phyloP scores from a whole-genome alignment of 1,140 invertebrate species.

The Eurosta solidaginis region DNA sequence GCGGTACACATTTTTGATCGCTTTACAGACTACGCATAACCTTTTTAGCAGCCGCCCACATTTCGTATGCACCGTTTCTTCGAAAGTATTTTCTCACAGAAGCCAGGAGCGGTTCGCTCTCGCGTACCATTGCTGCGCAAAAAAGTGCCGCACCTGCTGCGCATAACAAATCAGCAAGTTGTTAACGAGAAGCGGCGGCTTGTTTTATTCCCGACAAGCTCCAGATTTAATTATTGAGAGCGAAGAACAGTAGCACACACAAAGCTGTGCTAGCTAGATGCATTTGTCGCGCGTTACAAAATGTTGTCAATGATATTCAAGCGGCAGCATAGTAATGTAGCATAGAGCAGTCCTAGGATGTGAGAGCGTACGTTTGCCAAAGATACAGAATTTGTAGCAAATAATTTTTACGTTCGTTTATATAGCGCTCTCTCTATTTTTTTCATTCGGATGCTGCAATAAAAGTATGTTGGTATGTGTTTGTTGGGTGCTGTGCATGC shows the following conservation, averaged over 20 bases:
- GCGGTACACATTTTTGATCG: too few relatives aligned
- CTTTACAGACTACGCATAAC: too few relatives aligned
- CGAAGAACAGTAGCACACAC: background rate
- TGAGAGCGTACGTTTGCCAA: background rate
- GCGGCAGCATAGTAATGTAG: background rate
- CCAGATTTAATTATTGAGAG: background rate
- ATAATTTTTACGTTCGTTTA: background rate
- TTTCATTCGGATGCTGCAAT: background rate
- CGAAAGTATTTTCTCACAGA: too few relatives aligned
- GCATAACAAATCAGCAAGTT: background rate
- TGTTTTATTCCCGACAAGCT: background rate
- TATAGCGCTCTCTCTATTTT: background rate
- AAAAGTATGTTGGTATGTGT: background rate
- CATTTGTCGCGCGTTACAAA: background rate
- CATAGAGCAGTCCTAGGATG: background rate
- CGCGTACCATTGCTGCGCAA: background rate
- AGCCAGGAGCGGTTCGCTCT: too few relatives aligned
- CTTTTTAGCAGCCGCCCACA: background rate
- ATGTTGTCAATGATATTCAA: background rate
- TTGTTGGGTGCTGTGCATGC: background rate
- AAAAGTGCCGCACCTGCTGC: constrained; percentile 14
- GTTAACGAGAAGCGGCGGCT: background rate
- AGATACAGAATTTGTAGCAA: background rate
- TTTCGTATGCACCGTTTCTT: too few relatives aligned
- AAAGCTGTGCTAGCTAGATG: background rate